A percentile compares a stretch with the other conserved stretches of the same genome.
phyloP scores from a whole-genome alignment of 2,797 vertebrate species.

The Myotis planiceps region DNA sequence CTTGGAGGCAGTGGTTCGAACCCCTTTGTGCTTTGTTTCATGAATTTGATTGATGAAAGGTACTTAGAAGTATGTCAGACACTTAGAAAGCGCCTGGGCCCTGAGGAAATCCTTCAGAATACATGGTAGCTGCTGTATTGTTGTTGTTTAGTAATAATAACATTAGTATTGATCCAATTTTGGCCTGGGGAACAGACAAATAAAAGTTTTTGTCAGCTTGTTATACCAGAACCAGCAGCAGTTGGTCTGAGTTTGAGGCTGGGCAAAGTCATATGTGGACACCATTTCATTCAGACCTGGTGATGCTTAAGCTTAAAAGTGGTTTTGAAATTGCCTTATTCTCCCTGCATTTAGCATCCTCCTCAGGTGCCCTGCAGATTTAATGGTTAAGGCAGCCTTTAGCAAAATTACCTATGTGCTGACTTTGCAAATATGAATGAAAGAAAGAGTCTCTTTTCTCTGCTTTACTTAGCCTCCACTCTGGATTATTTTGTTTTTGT shows the following conservation, averaged over 20 bases:
- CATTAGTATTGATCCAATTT: neutral
- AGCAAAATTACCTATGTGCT: neutral
- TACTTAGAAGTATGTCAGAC: neutral
- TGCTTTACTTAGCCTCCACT: conserved; percentile 18
- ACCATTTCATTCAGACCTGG: neutral
- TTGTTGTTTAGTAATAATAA: neutral
- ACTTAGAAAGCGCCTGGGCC: neutral
- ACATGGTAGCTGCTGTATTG: neutral
- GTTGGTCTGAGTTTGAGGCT: neutral
- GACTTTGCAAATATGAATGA: neutral
- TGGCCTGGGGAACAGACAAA: neutral
- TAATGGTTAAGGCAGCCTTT: neutral
- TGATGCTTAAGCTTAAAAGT: neutral
- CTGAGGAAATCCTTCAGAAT: neutral
- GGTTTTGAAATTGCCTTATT: neutral
- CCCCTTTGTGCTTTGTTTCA: neutral
- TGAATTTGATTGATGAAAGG: conserved; percentile 12
- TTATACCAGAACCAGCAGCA: neutral
- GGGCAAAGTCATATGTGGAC: neutral
- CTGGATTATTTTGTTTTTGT: neutral
- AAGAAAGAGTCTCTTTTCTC: neutral
- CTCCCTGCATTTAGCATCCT: neutral
- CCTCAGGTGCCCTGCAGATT: neutral
- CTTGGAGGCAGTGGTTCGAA: neutral
- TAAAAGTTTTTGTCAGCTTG: neutral